Conservation (phyloP, 2,797 vertebrate genomes). For the Loriculus beryllinus region DNA sequence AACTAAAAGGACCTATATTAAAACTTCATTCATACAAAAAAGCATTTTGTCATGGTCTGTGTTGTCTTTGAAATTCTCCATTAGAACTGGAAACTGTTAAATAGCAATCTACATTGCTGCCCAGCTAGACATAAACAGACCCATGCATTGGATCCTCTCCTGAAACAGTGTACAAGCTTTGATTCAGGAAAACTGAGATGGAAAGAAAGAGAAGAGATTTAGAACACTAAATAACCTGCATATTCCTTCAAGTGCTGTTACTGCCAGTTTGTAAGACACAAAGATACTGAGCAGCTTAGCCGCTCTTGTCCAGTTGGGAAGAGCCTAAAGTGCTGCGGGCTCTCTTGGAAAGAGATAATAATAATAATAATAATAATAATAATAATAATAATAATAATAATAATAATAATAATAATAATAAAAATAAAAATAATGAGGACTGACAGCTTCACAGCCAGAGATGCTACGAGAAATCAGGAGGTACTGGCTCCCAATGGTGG, state of each 20-base stretch:
- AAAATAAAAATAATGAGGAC: not conserved
- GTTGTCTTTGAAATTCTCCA: not conserved
- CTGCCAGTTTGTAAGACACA: not conserved
- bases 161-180: not conserved
- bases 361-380: not conserved
- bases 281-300: not conserved
- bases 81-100: not conserved
- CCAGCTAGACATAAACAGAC: not conserved
- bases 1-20: not conserved
- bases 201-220: not conserved
- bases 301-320: not conserved
- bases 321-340: not conserved
- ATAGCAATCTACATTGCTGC: not conserved
- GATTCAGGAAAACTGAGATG: not conserved
- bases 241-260: not conserved
- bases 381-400: too few relatives aligned
- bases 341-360: not conserved
- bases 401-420: too few relatives aligned
- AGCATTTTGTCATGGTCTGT: not conserved
- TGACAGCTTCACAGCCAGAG: not conserved
- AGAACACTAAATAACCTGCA: not conserved
- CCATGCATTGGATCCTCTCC: not conserved
- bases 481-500: not conserved
- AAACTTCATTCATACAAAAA: not conserved
- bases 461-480: not conserved